Conservation (phyloP, 2,113 vertebrate genomes). For the Oriolus oriolus region DNA sequence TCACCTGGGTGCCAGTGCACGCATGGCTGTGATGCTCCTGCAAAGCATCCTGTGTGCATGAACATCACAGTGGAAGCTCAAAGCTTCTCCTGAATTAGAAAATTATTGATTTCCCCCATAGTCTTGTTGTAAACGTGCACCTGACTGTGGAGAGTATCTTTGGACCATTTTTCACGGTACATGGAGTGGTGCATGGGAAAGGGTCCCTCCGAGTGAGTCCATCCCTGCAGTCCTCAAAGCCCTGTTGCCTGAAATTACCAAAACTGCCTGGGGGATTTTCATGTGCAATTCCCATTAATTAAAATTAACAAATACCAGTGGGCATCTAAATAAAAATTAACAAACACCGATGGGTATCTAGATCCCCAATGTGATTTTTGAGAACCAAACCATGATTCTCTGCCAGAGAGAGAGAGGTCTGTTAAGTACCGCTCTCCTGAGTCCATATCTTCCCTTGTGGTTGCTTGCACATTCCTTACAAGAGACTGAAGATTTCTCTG, state of each 20-base stretch:
- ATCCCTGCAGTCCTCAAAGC: neutral
- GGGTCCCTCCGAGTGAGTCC: neutral
- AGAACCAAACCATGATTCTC: neutral
- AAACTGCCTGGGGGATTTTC: neutral
- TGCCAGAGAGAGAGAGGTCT: neutral
- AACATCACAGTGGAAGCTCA: neutral
- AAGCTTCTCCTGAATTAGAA: neutral
- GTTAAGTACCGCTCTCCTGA: neutral
- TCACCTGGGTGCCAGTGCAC: neutral
- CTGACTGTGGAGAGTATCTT: neutral
- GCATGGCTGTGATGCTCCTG: neutral
- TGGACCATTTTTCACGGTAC: neutral
- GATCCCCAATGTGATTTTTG: neutral
- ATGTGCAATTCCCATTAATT: neutral
- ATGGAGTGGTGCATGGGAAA: neutral
- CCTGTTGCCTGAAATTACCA: neutral
- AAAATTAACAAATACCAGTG: neutral
- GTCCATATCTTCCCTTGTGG: constrained; percentile 7
- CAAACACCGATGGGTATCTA: neutral
- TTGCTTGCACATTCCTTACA: neutral
- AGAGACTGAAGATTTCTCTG: constrained; percentile 7
- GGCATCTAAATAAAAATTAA: neutral
- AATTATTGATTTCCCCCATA: rapidly evolving
- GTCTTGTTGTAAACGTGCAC: rapidly evolving
- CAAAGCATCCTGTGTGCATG: rapidly evolving